Base-by-base conservation (phyloP, 2,888 invertebrate genomes). In the Cylloceria caligata region DNA sequence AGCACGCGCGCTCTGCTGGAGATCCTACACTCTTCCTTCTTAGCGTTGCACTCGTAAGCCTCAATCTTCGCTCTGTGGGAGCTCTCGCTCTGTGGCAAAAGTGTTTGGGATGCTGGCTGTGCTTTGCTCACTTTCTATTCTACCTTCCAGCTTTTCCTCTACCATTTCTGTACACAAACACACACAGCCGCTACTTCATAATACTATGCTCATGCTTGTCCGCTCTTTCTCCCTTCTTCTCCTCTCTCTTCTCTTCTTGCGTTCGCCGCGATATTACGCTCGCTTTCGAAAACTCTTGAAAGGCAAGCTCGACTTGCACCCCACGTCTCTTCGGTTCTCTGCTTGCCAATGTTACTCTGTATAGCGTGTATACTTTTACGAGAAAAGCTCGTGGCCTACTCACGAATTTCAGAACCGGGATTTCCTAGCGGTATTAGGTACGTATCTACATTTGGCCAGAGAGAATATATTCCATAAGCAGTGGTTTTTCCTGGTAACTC, bases 251-350 rank as follows among this genome's bases (percentile, higher is more conserved):
- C 55, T 55, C 57, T 69, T 76, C 67, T 55, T 62, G 73, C 75
- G 81, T 81, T 79, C 76, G 77, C 79, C 74, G 83, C 85, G 62
- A 87, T 87, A 87, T 87, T 87, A 85, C 87, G 83, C 60, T 80
- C 78, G 83, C 87, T 85, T 84, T 87, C 85, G 82, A 86, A 85
- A 85, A 85, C 83, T 85, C 83, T 75, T 80, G 82, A 79, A 84
- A 80, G 27, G 62, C 39, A 42, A 11, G 34, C 75, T 69, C 83
- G 79, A 80, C 80, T 84, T 42, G 47, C 16, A 39, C 16, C 42
- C 62, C 69, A 52, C 65, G 47, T 65, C 39, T 55, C 71, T 52
- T 57, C n/a, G 21, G 39, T 57, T 16, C 71, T 62, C 39, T 64
- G 36, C 74, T 49, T 42, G 1, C 36, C 9, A 19, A 36, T 62